phyloP scores from a whole-genome alignment of 1,140 invertebrate species.

The Drosophila parvula region DNA sequence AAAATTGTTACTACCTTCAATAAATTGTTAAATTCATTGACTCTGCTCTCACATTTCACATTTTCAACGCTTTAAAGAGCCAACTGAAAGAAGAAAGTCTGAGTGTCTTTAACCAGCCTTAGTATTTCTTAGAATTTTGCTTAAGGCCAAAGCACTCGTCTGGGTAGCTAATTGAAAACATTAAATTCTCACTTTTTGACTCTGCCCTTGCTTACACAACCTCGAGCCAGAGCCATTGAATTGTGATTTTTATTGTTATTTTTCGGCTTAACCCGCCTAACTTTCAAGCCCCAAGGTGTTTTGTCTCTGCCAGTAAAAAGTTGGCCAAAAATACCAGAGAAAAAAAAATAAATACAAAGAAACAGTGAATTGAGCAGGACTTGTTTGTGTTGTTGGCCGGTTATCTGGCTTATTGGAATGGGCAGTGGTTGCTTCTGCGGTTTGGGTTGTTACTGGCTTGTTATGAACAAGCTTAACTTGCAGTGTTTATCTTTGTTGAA shows the following conservation, averaged over 20 bases:
- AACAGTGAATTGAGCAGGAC: constrained; percentile 32
- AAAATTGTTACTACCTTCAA: background rate
- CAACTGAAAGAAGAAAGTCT: background rate
- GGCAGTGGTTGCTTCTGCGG: constrained; percentile 24
- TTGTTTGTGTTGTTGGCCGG: constrained; percentile 41
- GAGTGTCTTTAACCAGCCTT: background rate
- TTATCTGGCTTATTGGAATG: constrained; percentile 46
- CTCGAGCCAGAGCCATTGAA: constrained; percentile 29
- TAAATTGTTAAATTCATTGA: background rate
- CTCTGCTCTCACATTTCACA: background rate
- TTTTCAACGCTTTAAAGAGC: background rate
- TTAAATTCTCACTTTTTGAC: constrained; percentile 61
- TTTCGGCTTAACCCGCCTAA: constrained; percentile 40
- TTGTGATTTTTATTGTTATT: constrained; percentile 57
- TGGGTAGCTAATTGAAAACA: constrained; percentile 69
- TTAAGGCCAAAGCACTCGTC: constrained; percentile 13
- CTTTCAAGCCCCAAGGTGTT: constrained; percentile 40
- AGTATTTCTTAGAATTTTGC: constrained; percentile 9
- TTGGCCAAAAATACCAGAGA: constrained; percentile 11
- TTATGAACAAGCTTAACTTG: constrained; percentile 50
- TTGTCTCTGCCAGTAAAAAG: constrained; percentile 48
- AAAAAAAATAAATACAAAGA: background rate
- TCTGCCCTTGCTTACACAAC: constrained; percentile 13
- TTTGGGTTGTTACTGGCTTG: constrained; percentile 27
- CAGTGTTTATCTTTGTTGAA: constrained; percentile 60